phyloP scores from a whole-genome alignment of 2,113 vertebrate genomes.

The Lanius ludovicianus region DNA sequence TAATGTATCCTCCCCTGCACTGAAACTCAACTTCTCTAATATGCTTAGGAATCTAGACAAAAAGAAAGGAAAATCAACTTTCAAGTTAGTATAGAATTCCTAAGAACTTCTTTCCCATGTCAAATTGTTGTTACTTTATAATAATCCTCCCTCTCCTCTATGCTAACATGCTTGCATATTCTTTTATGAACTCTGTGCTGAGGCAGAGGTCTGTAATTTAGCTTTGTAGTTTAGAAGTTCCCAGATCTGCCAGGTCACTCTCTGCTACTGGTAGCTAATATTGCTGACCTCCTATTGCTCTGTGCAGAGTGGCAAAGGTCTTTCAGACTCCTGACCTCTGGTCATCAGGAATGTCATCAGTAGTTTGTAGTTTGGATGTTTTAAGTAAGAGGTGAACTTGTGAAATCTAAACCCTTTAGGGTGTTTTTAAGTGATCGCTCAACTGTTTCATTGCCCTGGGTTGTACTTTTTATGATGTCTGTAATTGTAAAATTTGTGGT shows the following conservation, averaged over 20 bases:
- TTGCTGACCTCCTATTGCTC: conserved; percentile 65
- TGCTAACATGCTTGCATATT: neutral
- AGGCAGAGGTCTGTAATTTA: conserved; percentile 28
- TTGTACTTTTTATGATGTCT: conserved; percentile 60
- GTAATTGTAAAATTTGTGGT: neutral
- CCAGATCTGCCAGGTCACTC: neutral
- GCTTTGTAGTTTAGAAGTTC: neutral
- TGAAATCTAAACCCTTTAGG: conserved; percentile 68
- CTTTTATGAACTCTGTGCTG: neutral
- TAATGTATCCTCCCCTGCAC: neutral
- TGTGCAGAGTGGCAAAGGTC: conserved; percentile 44
- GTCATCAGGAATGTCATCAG: conserved; percentile 63
- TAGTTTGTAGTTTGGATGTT: conserved; percentile 65
- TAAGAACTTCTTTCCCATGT: neutral
- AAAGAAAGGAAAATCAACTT: neutral
- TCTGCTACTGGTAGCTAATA: conserved; percentile 17
- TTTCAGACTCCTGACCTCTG: conserved; percentile 54
- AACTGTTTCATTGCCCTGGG: conserved; percentile 61
- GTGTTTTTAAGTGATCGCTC: conserved; percentile 59
- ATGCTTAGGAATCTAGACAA: neutral
- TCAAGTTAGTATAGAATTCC: neutral
- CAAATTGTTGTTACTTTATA: neutral
- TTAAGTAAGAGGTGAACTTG: conserved; percentile 70
- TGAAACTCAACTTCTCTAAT: neutral
- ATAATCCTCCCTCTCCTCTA: neutral